phyloP scores from a whole-genome alignment of 2,113 vertebrate genomes.

The Motacilla alba region DNA sequence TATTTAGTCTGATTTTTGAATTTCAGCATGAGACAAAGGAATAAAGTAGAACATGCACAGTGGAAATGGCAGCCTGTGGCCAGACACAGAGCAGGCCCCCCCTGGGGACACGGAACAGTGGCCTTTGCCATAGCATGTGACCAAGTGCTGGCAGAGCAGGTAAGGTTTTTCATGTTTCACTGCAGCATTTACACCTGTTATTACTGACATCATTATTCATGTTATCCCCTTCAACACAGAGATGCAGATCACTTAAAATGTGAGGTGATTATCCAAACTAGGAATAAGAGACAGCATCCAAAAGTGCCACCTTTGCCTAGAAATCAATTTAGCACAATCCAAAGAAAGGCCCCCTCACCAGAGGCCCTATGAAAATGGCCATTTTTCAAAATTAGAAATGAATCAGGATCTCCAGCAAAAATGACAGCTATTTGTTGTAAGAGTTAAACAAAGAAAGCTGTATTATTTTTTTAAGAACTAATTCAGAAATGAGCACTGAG shows the following conservation, averaged over 20 bases:
- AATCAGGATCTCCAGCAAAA: not conserved
- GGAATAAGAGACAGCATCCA: not conserved
- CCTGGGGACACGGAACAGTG: not conserved
- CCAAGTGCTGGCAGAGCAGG: not conserved
- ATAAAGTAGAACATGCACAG: not conserved
- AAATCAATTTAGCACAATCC: not conserved
- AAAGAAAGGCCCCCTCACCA: not conserved
- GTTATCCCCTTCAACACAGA: not conserved
- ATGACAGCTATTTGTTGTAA: not conserved
- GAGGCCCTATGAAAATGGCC: not conserved
- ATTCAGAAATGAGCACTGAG: not conserved
- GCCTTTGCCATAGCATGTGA: not conserved
- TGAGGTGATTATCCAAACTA: not conserved
- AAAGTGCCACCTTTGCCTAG: not conserved
- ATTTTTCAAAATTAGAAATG: not conserved
- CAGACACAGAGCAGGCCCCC: not conserved
- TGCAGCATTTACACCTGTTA: not conserved
- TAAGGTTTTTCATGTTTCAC: not conserved
- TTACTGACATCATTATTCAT: not conserved
- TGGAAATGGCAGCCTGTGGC: not conserved
- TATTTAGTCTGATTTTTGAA: not conserved
- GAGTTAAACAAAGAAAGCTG: not conserved
- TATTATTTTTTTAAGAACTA: not conserved
- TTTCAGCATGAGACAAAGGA: not conserved
- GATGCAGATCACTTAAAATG: not conserved